A percentile compares a stretch with the other conserved stretches of the same genome.
These are phyloP conservation scores for Eretmochelys imbricata DNA, from an alignment of 2,113 vertebrate species.

Conservation along the genomic window DNA sequence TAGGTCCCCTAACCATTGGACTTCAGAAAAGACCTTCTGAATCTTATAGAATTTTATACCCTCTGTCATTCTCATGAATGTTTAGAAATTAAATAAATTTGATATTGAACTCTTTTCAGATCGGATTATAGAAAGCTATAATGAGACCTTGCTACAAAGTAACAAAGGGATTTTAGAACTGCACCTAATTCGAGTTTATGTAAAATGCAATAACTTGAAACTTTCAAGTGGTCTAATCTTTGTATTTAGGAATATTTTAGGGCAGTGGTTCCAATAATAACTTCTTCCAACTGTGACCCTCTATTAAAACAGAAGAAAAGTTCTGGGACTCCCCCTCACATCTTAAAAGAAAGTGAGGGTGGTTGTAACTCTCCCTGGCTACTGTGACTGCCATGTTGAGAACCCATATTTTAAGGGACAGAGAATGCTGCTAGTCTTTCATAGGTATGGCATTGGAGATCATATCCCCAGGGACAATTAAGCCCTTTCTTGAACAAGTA, in stretches of 20 bases:
- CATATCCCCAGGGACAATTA: conserved; percentile 18
- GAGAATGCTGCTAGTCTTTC: conserved; percentile 65
- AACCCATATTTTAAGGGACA: conserved; percentile 52
- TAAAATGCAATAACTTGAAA: rapidly evolving
- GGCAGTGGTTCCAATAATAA: not conserved
- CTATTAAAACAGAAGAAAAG: not conserved
- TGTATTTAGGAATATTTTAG: not conserved
- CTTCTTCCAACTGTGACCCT: not conserved
- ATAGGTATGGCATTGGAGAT: conserved; percentile 32
- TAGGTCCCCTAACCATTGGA: not conserved
- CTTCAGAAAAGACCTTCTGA: rapidly evolving
- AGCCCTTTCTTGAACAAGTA: not conserved
- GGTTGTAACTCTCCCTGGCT: not conserved
- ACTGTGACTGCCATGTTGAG: not conserved
- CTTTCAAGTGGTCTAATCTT: not conserved
- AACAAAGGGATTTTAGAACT: rapidly evolving
- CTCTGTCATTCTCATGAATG: rapidly evolving
- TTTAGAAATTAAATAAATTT: rapidly evolving
- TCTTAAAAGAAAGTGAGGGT: not conserved
- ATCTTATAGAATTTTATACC: rapidly evolving
- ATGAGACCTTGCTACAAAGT: not conserved
- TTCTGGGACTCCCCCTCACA: not conserved
- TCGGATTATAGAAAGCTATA: not conserved
- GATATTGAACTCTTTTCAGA: rapidly evolving
- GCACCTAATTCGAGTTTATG: rapidly evolving